Evolutionary conservation across 1,140 invertebrate genomes (phyloP).

Genomic region (Oncopodura yosiiana): DNA sequence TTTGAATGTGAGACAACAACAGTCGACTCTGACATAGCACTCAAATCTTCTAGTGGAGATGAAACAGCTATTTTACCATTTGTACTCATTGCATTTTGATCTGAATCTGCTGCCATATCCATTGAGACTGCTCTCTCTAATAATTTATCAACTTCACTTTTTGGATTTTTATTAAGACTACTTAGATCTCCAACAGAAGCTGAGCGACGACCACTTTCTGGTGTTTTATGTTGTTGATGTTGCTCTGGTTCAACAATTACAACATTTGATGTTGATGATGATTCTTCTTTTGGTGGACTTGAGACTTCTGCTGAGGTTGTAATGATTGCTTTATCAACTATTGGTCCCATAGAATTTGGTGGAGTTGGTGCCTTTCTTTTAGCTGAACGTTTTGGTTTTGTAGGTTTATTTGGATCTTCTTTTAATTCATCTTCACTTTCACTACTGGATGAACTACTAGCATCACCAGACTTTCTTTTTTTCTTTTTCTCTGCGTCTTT

Average conservation of each 20-base stretch:
- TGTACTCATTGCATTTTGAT: conserved; percentile 48
- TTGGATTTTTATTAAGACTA: conserved; percentile 51
- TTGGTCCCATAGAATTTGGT: conserved; percentile 26
- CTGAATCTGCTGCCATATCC: conserved; percentile 57
- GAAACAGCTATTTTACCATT: conserved; percentile 55
- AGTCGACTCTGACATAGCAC: conserved; percentile 35
- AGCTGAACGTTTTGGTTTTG: conserved; percentile 30
- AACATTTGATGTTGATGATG: conserved; percentile 42
- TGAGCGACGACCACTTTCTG: conserved; percentile 61
- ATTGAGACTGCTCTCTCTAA: conserved; percentile 70
- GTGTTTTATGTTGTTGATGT: conserved; percentile 38
- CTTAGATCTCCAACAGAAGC: conserved; percentile 69
- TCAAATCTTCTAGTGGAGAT: conserved; percentile 39
- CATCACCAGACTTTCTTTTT: not conserved
- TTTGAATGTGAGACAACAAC: conserved; percentile 36
- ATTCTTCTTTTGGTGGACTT: conserved; percentile 37
- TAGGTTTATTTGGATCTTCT: conserved; percentile 16
- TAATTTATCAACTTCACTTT: conserved; percentile 41
- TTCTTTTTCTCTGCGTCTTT: conserved; percentile 5
- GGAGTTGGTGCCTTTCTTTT: conserved; percentile 35
- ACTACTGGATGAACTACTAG: conserved; percentile 18
- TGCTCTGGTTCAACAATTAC: conserved; percentile 21
- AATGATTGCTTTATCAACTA: conserved; percentile 8
- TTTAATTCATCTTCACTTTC: conserved; percentile 14
- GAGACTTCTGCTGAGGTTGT: conserved; percentile 26